Evolutionary conservation across 2,888 invertebrate genomes (phyloP).

Genomic region (Polymixis lichenea): DNA sequence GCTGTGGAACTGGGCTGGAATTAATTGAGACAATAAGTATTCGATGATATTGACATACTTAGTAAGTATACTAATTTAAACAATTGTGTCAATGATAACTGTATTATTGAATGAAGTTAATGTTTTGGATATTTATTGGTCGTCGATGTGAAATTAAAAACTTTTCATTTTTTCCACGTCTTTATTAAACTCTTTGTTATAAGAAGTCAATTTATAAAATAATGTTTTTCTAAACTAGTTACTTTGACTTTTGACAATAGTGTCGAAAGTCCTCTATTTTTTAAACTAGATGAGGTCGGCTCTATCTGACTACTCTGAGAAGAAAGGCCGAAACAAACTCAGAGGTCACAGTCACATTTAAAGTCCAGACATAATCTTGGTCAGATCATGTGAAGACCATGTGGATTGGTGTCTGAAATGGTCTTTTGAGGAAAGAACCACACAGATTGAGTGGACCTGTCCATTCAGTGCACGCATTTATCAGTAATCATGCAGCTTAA

Average conservation of each 20-base stretch:
- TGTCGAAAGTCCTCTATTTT: no score
- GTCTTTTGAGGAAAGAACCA: no score
- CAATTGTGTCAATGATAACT: slow-evolving; percentile 39
- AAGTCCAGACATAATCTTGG: no score
- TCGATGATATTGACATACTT: slow-evolving; percentile 28
- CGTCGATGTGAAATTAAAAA: neutral
- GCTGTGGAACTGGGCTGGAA: slow-evolving; percentile 7
- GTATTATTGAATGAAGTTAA: neutral
- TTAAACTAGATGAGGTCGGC: no score
- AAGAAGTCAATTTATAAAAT: neutral
- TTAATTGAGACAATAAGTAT: slow-evolving; percentile 18
- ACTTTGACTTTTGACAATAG: neutral
- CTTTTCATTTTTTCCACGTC: neutral
- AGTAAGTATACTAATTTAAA: slow-evolving; percentile 1
- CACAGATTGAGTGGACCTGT: no score
- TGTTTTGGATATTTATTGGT: neutral
- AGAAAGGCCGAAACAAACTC: no score
- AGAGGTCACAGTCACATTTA: no score
- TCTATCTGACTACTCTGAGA: no score
- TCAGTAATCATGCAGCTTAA: no score
- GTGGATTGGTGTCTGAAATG: no score
- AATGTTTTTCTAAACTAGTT: neutral
- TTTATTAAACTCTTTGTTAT: neutral
- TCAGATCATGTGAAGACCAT: no score
- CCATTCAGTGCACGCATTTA: no score